A percentile compares a stretch with the other conserved stretches of the same genome.
Conservation (phyloP, 2,797 vertebrate species). For the Calcarius lapponicus region DNA sequence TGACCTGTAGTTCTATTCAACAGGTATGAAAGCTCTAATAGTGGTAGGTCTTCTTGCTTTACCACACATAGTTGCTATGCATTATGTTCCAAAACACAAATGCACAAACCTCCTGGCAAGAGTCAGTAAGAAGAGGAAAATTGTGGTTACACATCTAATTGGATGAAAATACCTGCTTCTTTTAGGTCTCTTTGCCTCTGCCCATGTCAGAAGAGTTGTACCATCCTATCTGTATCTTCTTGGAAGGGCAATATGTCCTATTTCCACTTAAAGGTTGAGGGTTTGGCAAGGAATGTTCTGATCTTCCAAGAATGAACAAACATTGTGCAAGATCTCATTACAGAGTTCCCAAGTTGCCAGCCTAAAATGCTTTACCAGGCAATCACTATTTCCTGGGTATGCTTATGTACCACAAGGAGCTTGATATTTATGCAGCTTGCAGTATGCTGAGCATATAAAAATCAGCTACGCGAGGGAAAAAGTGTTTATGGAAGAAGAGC, state of each 20-base stretch:
- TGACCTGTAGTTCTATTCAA: not conserved
- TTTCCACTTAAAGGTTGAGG: constrained; percentile 12
- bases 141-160: not conserved
- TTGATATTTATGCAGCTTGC: not conserved
- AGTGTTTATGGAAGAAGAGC: not conserved
- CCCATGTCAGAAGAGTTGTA: not conserved
- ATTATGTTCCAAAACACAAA: constrained; percentile 21
- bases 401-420: not conserved
- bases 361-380: not conserved
- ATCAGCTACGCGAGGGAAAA: not conserved
- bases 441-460: not conserved
- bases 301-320: constrained; percentile 20
- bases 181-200: not conserved
- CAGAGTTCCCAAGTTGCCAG: not conserved
- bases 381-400: not conserved
- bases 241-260: constrained; percentile 3
- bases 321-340: constrained; percentile 28
- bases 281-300: constrained; percentile 24
- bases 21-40: not conserved
- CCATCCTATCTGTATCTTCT: not conserved
- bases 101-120: not conserved
- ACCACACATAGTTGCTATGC: constrained; percentile 17
- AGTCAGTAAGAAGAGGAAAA: not conserved
- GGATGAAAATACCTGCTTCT: not conserved
- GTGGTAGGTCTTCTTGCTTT: not conserved